These are phyloP conservation scores for Phalloptychus januarius DNA, from an alignment of 2,797 vertebrate genomes.

Conservation along the genomic window DNA sequence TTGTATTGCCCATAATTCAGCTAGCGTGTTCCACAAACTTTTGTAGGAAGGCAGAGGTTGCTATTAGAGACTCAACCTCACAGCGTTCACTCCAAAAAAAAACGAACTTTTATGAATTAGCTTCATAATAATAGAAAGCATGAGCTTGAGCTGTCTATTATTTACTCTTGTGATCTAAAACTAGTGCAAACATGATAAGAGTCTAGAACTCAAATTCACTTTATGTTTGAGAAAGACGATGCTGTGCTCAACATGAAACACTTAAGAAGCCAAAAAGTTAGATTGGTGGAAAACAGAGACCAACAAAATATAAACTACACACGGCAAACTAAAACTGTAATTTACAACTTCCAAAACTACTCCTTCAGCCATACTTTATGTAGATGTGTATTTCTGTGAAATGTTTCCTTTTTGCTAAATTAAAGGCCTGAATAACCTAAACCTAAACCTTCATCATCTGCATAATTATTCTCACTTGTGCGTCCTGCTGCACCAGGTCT, in stretches of 20 bases:
- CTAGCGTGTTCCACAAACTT: background rate
- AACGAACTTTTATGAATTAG: background rate
- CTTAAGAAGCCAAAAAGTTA: background rate
- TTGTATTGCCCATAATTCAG: background rate
- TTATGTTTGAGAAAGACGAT: background rate
- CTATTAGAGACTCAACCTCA: background rate
- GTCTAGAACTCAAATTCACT: background rate
- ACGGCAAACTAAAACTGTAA: background rate
- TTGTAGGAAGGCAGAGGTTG: background rate
- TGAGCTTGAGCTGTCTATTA: background rate
- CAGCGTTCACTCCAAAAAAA: background rate
- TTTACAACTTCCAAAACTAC: background rate
- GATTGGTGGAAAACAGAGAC: background rate
- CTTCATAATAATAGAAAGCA: background rate
- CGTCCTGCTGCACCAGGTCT: conserved; percentile 91
- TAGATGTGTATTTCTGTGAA: background rate
- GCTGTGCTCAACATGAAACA: background rate
- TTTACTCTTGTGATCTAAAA: background rate
- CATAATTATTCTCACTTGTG: conserved; percentile 80
- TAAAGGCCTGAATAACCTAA: background rate
- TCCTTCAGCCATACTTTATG: background rate
- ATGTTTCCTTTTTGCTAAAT: background rate
- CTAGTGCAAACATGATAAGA: background rate
- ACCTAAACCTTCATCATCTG: background rate
- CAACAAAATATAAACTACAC: background rate